These are phyloP conservation scores for Phylloscopus whistleri DNA, from an alignment of 2,113 vertebrate species.

Conservation along the genomic window DNA sequence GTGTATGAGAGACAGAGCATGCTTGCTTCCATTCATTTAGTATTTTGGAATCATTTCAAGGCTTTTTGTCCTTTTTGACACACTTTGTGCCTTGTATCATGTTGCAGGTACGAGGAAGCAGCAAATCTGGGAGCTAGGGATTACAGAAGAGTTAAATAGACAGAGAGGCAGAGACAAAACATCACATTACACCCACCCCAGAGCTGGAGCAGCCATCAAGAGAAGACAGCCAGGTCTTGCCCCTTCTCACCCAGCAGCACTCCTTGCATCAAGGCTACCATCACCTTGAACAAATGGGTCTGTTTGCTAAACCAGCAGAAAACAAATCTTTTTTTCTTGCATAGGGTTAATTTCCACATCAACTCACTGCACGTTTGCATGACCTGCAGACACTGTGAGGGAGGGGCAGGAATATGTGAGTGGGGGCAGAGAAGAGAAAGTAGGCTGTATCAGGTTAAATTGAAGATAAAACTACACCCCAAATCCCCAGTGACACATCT, in stretches of 20 bases:
- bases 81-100: not conserved
- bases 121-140: not conserved
- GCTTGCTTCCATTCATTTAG: not conserved
- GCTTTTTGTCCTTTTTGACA: not conserved
- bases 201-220: not conserved
- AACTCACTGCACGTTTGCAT: fast-evolving
- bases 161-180: not conserved
- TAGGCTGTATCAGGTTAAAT: not conserved
- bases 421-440: not conserved
- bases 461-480: not conserved
- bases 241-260: not conserved
- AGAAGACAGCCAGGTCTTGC: not conserved
- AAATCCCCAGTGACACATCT: not conserved
- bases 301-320: slow-evolving; percentile 8
- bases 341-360: not conserved
- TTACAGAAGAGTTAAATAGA: not conserved
- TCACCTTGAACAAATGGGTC: not conserved
- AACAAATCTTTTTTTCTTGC: not conserved
- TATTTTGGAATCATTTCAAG: not conserved
- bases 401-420: not conserved
- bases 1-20: not conserved
- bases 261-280: not conserved
- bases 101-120: not conserved
- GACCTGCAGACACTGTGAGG: not conserved
- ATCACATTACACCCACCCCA: not conserved